Base-by-base conservation (phyloP, 53 echinoderm and acorn worm species). In the Astropecten irregularis region DNA sequence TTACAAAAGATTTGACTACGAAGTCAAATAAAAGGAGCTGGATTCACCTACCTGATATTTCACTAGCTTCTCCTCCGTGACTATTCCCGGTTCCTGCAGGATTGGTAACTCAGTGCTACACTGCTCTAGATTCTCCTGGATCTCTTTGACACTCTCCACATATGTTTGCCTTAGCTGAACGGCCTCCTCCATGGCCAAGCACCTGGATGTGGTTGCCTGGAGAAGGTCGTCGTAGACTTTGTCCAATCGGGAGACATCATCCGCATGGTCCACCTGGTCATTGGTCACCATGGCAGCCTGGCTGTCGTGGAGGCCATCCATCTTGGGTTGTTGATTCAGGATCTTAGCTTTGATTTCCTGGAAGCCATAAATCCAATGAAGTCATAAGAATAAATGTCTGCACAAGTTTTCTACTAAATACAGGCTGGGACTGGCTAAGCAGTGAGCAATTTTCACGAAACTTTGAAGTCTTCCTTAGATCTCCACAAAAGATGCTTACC, bases 201-300 rank as follows among this genome's bases (percentile, higher is more conserved):
- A 54, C 27, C 88, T 42, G 5, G 87, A 34, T 5, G 59, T 50
- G 4, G 85, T 53, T 16, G 56, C 77, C 32, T 50, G 69, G 55
- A 83, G 53, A 4, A 96, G 85, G 27, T 89, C 91, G 15, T 91
- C 50, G 40, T 92, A 87, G 48, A 82, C 82, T 51, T 67, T 79
- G 60, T 94, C 87, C 9, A 94, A 44, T 28, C 60, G 84, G 52
- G 73, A 40, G 27, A 96, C 86, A 1, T 93, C 84, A 2, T 91
- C 83, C 11, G 73, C 72, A 20, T 93, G 93, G 55, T 91, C 86
- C 48, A 91, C 88, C 71, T 96, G 97, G 48, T 90, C 97, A 66
- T 68, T 61, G 42, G 37, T 70, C 16, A 81, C 73, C 92, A 94
- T 92, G 79, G 81, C 73, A 32, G 64, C 88, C 19, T 57, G 58